Evolutionary conservation across 2,113 vertebrate species (phyloP), one percentile per base, ranked within the genome.

Genomic region (Vireo altiloquus): DNA sequence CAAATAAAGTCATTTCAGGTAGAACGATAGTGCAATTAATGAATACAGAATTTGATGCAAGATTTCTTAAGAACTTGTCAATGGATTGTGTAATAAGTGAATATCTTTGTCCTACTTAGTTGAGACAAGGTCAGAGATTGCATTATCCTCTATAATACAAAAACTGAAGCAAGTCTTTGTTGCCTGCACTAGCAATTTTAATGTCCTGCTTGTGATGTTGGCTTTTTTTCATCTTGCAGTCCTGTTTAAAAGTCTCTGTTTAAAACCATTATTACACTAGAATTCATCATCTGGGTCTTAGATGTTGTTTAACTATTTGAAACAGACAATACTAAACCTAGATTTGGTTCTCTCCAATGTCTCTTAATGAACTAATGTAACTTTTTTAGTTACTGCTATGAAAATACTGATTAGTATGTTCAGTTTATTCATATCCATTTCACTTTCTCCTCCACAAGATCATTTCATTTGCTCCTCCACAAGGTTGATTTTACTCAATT

Each of bases 41-140:
- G 44, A 87, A 75, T 33, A 85, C 7, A 83, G 39, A 92, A 82
- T 69, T 70, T 79, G 65, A 91, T 75, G 60, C 18, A 68, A 89
- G 44, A 82, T 79, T 83, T 85, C 47, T 76, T 80, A 80, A 77
- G 59, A 84, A 88, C 22, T 61, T 85, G 66, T 70, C 63, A 82
- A 63, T 25, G 50, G 39, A 85, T 63, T 91, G 84, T n/a, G 3
- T 71, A 95, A 92, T 35, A 94, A 25, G 30, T 39, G 30, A 80
- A 30, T 57, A 30, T 59, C 70, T 94, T 85, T 94, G 91, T 68
- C 90, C 87, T 94, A 77, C 82, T 94, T 79, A 91, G n/a, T 9
- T 0, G 0, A 89, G 84, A 87, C 81, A 96, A 96, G 84, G 85
- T 15, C 92, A 95, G 4, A 82, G 40, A 88, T 33, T 57, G 63